Percentiles rank a stretch among this genome's conserved stretches.
These are phyloP conservation scores for Eustalomyia histrio DNA, from an alignment of 2,888 invertebrate genomes.

Conservation along the genomic window DNA sequence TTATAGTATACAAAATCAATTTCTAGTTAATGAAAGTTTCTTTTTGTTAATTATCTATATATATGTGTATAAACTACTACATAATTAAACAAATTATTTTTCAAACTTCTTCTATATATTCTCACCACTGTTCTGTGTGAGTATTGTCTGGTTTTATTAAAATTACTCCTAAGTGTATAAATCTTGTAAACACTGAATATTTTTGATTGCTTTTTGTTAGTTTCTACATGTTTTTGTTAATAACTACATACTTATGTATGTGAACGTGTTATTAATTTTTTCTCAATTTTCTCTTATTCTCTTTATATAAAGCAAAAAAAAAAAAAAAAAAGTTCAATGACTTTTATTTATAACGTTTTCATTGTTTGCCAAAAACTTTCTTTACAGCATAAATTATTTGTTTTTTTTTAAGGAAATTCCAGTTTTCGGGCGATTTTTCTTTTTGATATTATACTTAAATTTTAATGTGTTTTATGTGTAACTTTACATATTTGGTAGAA, in stretches of 20 bases:
- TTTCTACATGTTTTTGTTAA: neutral
- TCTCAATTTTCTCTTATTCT: neutral
- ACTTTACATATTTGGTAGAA: neutral
- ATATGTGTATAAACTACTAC: no score
- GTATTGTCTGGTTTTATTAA: neutral
- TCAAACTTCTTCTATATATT: no score
- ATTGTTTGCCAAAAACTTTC: constrained; percentile 6
- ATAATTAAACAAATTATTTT: no score
- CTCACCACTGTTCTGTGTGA: neutral
- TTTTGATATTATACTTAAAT: neutral
- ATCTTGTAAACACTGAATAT: neutral
- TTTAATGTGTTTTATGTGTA: neutral
- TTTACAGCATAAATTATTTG: neutral
- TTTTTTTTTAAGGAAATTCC: no score
- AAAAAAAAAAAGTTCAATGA: constrained; percentile 1
- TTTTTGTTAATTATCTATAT: no score
- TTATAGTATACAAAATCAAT: no score
- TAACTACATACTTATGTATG: neutral
- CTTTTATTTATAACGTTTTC: constrained; percentile 5
- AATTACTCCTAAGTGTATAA: neutral
- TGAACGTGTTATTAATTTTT: neutral
- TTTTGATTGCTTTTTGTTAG: neutral
- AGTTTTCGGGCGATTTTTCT: neutral
- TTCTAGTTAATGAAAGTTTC: no score
- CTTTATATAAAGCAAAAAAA: neutral